A percentile compares a stretch with the other conserved stretches of the same genome.
phyloP scores from a whole-genome alignment of 1,140 invertebrate genomes.

The Panonychus citri region DNA sequence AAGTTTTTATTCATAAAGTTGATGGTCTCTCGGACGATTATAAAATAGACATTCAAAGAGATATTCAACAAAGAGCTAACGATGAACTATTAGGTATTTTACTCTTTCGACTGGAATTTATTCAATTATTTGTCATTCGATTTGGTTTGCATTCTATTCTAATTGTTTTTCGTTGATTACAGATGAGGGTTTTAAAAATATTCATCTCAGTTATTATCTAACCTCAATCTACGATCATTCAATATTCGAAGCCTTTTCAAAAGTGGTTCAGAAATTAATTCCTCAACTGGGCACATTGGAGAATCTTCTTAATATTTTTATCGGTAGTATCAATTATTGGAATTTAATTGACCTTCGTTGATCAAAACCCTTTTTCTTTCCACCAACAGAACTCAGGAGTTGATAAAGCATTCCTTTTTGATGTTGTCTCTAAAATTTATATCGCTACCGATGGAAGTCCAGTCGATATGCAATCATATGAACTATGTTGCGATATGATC shows the following conservation, averaged over 20 bases:
- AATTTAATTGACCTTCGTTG: too few species aligned
- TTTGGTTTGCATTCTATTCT: too few species aligned
- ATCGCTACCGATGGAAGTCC: conserved; percentile 96
- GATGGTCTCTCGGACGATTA: conserved; percentile 95
- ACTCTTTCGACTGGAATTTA: background rate
- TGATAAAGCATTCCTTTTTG: conserved; percentile 94
- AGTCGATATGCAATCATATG: conserved; percentile 99
- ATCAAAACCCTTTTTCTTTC: conserved; percentile 2
- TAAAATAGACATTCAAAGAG: conserved; percentile 86
- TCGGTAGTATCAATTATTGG: conserved; percentile 72
- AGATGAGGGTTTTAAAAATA: conserved; percentile 8
- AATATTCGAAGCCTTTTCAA: conserved; percentile 99
- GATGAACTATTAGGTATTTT: conserved; percentile 49
- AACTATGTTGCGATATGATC: conserved; percentile 99
- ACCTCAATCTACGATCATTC: conserved; percentile 99
- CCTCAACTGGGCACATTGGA: conserved; percentile 88
- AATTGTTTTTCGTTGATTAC: background rate
- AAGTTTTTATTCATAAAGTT: conserved; percentile 95
- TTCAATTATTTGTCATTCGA: too few species aligned
- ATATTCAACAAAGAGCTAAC: conserved; percentile 86
- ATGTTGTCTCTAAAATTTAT: conserved; percentile 97
- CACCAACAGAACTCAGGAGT: conserved; percentile 68
- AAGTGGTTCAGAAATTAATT: conserved; percentile 97
- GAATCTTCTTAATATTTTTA: conserved; percentile 95
- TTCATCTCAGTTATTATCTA: conserved; percentile 53